Evolutionary conservation across 2,888 invertebrate species (phyloP).

Genomic region (Xylota segnis): DNA sequence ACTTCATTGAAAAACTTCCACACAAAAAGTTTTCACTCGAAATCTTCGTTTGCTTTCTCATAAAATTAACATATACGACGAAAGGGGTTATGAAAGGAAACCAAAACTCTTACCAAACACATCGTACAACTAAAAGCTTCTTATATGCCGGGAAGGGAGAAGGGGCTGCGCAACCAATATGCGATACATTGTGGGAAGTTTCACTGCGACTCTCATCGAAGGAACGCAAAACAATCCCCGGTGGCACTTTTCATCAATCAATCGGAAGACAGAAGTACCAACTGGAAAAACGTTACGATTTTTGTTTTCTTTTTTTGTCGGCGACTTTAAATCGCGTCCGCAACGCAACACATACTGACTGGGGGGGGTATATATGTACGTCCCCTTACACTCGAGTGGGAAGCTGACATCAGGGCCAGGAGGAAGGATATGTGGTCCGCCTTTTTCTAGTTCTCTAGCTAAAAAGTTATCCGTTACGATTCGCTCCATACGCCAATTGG

Average conservation of each 20-base stretch:
- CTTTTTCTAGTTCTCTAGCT: constrained; percentile 72
- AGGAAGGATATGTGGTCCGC: constrained; percentile 67
- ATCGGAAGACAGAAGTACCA: constrained; percentile 69
- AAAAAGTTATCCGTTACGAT: constrained; percentile 73
- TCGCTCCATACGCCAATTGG: constrained; percentile 68
- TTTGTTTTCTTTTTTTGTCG: constrained; percentile 46
- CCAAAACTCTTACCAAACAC: constrained; percentile 34
- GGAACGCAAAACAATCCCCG: constrained; percentile 73
- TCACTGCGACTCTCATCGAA: constrained; percentile 55
- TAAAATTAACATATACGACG: constrained; percentile 61
- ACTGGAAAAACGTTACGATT: constrained; percentile 51
- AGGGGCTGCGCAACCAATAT: constrained; percentile 1
- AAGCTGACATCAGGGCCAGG: constrained; percentile 1
- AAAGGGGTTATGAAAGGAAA: constrained; percentile 11
- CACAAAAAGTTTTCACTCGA: constrained; percentile 34
- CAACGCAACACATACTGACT: constrained; percentile 21
- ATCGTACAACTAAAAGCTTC: constrained; percentile 23
- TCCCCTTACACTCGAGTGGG: neutral
- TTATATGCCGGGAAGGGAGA: neutral
- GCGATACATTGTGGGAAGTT: constrained; percentile 39
- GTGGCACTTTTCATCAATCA: constrained; percentile 76
- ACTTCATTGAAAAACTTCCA: constrained; percentile 54
- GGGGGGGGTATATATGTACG: neutral
- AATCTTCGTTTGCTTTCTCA: constrained; percentile 32
- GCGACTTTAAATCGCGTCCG: constrained; percentile 70